phyloP scores from a whole-genome alignment of 2,113 vertebrate genomes.

The Harpagus bidentatus region DNA sequence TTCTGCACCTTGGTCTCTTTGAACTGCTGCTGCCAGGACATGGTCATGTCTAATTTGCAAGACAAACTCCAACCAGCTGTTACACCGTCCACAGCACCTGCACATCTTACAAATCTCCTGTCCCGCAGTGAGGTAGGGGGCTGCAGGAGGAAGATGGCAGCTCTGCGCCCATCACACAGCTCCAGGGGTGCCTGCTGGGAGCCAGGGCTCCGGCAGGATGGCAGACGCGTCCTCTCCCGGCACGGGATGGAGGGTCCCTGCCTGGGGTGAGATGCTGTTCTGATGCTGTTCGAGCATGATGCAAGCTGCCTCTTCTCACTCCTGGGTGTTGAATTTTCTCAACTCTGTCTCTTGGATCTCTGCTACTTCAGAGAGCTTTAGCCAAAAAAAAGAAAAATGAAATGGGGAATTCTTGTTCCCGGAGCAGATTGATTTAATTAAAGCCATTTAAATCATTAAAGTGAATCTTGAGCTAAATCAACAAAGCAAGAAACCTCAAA shows the following conservation, averaged over 20 bases:
- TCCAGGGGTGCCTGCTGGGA: background rate
- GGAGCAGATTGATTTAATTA: background rate
- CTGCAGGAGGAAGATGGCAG: background rate
- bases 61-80: no score
- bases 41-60: fast-evolving
- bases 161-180: background rate
- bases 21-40: background rate
- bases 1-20: background rate
- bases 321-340: background rate
- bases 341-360: background rate
- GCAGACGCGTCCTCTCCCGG: no score
- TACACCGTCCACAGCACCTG: background rate
- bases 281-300: background rate
- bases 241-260: background rate
- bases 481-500: background rate
- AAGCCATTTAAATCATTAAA: background rate
- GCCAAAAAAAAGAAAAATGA: background rate
- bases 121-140: background rate
- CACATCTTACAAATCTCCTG: no score
- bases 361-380: background rate
- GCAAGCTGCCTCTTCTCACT: background rate
- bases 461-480: background rate
- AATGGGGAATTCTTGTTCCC: background rate
- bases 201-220: background rate
- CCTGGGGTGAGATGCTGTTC: background rate